Conservation (phyloP, 2,888 invertebrate genomes). For the Cosmorhoe ocellata region DNA sequence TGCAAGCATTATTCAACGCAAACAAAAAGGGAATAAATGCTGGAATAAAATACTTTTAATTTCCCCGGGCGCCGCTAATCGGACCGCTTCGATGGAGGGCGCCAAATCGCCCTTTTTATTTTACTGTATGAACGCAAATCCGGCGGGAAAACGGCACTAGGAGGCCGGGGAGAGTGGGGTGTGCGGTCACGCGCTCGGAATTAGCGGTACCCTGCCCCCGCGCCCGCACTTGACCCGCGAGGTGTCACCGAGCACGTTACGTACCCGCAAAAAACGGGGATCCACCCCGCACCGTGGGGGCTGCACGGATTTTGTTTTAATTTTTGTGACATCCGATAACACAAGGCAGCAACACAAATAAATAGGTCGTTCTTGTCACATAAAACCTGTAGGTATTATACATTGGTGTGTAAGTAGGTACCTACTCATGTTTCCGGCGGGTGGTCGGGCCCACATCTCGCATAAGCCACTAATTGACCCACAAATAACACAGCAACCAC, state of each 20-base stretch:
- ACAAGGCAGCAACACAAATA: constrained; percentile 34
- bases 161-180: constrained; percentile 42
- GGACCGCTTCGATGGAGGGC: constrained; percentile 76
- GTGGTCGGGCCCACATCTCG: constrained; percentile 38
- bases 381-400: constrained; percentile 21
- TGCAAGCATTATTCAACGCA: constrained; percentile 60
- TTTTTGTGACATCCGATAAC: constrained; percentile 64
- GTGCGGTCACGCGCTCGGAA: constrained; percentile 74
- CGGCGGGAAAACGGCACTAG: constrained; percentile 72
- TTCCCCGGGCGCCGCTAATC: constrained; percentile 81
- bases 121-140: constrained; percentile 79
- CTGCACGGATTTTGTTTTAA: constrained; percentile 67
- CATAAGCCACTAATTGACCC: constrained; percentile 56
- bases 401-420: too few relatives aligned
- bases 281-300: constrained; percentile 45
- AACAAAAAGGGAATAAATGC: constrained; percentile 78
- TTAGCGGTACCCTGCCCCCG: constrained; percentile 58
- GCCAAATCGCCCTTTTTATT: constrained; percentile 81
- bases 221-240: constrained; percentile 66
- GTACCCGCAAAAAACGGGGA: constrained; percentile 72
- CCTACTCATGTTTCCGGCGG: constrained; percentile 43
- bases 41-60: constrained; percentile 81
- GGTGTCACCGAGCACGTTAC: constrained; percentile 77
- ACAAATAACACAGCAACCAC: constrained; percentile 56
- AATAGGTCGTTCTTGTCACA: constrained; percentile 24